phyloP scores from a whole-genome alignment of 2,113 vertebrate genomes.

The Carassius carassius region DNA sequence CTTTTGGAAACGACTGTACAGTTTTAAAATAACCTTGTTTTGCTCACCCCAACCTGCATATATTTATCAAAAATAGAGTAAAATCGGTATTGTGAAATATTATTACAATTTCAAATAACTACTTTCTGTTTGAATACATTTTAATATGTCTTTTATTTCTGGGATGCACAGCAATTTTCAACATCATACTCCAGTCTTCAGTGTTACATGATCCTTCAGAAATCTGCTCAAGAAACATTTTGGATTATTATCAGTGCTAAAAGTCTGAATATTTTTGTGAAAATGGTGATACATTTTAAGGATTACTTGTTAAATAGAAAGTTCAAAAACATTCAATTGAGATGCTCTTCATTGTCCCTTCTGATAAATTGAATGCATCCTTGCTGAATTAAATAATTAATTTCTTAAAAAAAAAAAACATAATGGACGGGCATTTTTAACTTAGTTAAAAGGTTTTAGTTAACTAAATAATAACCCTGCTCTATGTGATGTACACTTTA shows the following conservation, averaged over 20 bases:
- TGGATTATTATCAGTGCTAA: background rate
- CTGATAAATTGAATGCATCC: background rate
- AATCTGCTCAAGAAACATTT: background rate
- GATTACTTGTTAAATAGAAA: too few species aligned
- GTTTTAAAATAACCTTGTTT: background rate
- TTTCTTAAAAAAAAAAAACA: too few species aligned
- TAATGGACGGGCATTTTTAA: too few species aligned
- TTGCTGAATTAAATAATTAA: background rate
- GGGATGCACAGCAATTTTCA: background rate
- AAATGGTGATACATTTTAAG: too few species aligned
- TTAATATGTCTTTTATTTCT: background rate
- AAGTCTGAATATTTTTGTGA: background rate
- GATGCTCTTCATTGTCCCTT: background rate
- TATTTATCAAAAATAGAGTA: background rate
- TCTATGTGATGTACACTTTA: too few species aligned
- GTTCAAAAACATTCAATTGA: too few species aligned
- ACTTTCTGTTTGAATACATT: background rate
- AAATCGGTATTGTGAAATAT: background rate
- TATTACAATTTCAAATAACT: background rate
- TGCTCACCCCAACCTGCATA: too few species aligned
- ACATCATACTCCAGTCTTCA: background rate
- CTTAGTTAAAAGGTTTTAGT: too few species aligned
- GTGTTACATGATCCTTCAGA: background rate
- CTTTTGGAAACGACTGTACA: too few species aligned
- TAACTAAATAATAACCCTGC: too few species aligned